Evolutionary conservation across 1,140 invertebrate species (phyloP).

Genomic region (Antheraea pernyi): DNA sequence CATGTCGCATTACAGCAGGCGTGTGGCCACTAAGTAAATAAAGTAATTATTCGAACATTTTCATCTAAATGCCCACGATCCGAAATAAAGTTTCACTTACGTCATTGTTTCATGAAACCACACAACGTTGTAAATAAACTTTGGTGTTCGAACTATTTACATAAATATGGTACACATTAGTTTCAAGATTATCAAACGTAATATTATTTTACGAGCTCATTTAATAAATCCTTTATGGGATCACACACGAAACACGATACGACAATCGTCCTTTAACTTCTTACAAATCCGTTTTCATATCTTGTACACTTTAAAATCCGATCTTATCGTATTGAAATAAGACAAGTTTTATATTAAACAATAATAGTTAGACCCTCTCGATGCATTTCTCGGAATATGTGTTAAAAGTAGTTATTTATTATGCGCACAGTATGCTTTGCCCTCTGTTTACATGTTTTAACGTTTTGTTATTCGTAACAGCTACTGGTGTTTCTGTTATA

Average conservation of each 20-base stretch:
- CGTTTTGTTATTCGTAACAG: conserved; percentile 32
- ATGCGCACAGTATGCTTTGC: conserved; percentile 20
- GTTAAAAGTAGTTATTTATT: conserved; percentile 38
- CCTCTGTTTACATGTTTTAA: conserved; percentile 33
- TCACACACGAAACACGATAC: not conserved
- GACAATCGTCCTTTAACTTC: not conserved
- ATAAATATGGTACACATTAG: not conserved
- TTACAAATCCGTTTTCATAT: not conserved
- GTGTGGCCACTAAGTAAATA: too few species aligned
- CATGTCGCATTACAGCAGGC: too few species aligned
- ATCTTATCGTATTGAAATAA: not conserved
- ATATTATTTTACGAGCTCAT: not conserved
- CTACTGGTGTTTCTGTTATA: conserved; percentile 35
- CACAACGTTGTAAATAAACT: too few species aligned
- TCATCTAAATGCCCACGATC: too few species aligned
- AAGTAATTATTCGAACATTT: too few species aligned
- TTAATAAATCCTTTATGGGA: conserved; percentile 1
- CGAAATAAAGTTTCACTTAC: too few species aligned
- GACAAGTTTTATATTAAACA: not conserved
- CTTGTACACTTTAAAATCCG: not conserved
- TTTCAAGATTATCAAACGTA: not conserved
- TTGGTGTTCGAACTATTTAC: not conserved
- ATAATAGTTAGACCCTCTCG: conserved; percentile 19
- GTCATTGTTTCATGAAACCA: too few species aligned
- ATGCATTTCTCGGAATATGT: conserved; percentile 33